Base-by-base conservation (phyloP, 2,888 invertebrate species). In the Trichogramma dendrolimi region DNA sequence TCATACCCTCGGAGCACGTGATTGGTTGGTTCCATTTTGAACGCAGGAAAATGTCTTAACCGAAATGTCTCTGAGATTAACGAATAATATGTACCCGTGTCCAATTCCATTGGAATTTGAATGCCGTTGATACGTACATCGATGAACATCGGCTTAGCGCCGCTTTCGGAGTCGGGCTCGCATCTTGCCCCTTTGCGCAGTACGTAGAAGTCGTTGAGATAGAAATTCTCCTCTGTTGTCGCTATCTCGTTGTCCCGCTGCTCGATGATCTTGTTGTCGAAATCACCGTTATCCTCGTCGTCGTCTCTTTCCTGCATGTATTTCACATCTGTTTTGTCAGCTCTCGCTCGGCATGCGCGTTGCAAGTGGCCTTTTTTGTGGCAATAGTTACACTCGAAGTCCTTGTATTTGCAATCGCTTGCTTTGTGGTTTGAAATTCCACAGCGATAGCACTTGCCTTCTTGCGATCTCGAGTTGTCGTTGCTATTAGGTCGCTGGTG, bases 61-160 rank as follows among this genome's bases (percentile, higher is more conserved):
- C 60, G 62, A 27, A 63, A 59, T 27, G 6, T 57, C 38, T 57
- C 62, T 44, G 58, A 57, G 10, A 67, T 62, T 39, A 63, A 47
- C 43, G 65, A 41, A 10, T 52, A 60, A 38, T 67, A 65, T 48
- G 68, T 60, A 14, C 68, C 68, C 5, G 62, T 66, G 49, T 68
- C 68, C n/a, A 68, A 55, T 62, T 68, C 65, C 57, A 65, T 64
- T 39, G 52, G 11, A 58, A 67, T 44, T 4, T 7, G 4, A 14
- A 55, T 58, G 11, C 44, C 59, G n/a, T 65, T 59, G 42, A 63
- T 46, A 10, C 10, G 42, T 55, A 66, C 57, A 8, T 60, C 11
- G 44, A 60, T 41, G 55, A 55, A 61, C 61, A 64, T 64, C 11
- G 61, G 64, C n/a, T 57, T 52, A 39, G 63, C 61, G 53, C 40